Percentiles rank a stretch among this genome's conserved stretches.
Conservation (phyloP, 2,888 invertebrate genomes). For the Acanthoscelides obtectus region DNA sequence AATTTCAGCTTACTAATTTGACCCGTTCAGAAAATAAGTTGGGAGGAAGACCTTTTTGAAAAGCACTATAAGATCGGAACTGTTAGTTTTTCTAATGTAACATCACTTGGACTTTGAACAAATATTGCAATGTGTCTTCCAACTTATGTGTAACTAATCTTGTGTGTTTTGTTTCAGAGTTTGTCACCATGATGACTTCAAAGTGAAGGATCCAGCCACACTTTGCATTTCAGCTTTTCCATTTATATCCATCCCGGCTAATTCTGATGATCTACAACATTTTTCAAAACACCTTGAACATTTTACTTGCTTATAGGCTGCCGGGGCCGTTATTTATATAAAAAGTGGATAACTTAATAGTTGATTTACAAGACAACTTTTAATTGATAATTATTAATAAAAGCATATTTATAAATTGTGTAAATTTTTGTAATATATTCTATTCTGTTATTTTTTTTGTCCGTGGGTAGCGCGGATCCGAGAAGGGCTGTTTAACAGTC, state of each 20-base stretch:
- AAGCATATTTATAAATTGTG: neutral
- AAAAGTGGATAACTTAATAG: slow-evolving; percentile 1
- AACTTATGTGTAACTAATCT: neutral
- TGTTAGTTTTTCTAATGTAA: too few relatives aligned
- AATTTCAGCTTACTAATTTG: too few relatives aligned
- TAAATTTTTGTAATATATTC: slow-evolving; percentile 3
- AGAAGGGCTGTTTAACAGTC: neutral
- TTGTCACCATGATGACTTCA: slow-evolving; percentile 99
- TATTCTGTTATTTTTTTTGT: neutral
- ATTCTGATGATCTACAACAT: neutral
- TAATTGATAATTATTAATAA: slow-evolving; percentile 2
- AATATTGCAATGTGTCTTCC: too few relatives aligned
- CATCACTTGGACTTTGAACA: too few relatives aligned
- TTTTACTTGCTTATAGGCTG: slow-evolving; percentile 1
- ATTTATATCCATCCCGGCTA: slow-evolving; percentile 1
- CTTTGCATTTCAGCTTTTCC: slow-evolving; percentile 1
- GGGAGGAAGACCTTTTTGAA: too few relatives aligned
- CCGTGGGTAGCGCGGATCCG: neutral
- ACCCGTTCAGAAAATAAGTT: too few relatives aligned
- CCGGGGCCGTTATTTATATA: neutral
- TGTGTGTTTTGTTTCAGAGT: slow-evolving; percentile 67
- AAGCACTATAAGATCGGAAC: too few relatives aligned
- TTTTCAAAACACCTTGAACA: slow-evolving; percentile 1
- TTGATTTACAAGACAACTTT: slow-evolving; percentile 1
- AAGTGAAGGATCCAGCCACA: slow-evolving; percentile 65